Percentiles rank a stretch among this genome's conserved stretches.
These are phyloP conservation scores for Tursiops truncatus DNA, from an alignment of 2,113 vertebrate genomes.

Conservation along the genomic window DNA sequence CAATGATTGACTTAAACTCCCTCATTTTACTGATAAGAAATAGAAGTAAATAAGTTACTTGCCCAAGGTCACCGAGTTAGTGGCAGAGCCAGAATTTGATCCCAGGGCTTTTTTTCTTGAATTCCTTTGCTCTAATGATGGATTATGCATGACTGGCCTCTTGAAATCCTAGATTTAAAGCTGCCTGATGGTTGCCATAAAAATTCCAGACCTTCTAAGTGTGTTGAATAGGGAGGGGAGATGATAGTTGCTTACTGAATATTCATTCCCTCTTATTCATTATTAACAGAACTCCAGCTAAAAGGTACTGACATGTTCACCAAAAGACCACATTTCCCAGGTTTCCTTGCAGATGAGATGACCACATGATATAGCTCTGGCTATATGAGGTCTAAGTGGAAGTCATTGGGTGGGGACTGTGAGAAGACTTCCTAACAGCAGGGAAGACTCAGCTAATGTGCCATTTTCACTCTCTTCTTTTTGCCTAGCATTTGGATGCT, in stretches of 20 bases:
- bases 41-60: not conserved
- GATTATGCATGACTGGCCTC: not conserved
- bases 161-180: not conserved
- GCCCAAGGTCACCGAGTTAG: not conserved
- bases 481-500: not conserved
- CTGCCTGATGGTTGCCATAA: not conserved
- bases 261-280: not conserved
- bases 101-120: not conserved
- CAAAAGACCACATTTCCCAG: not conserved
- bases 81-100: not conserved
- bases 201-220: not conserved
- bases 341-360: not conserved
- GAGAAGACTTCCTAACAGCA: not conserved
- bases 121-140: not conserved
- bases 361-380: not conserved
- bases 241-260: not conserved
- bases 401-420: not conserved
- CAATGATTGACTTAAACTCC: not conserved
- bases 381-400: not conserved
- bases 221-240: not conserved
- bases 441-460: not conserved
- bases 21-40: constrained; percentile 27
- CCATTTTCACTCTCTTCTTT: not conserved
- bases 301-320: not conserved
- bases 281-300: not conserved